Percentiles rank a stretch among this genome's conserved stretches.
Evolutionary conservation across 2,113 vertebrate species (phyloP).

Genomic region (Indri indri): DNA sequence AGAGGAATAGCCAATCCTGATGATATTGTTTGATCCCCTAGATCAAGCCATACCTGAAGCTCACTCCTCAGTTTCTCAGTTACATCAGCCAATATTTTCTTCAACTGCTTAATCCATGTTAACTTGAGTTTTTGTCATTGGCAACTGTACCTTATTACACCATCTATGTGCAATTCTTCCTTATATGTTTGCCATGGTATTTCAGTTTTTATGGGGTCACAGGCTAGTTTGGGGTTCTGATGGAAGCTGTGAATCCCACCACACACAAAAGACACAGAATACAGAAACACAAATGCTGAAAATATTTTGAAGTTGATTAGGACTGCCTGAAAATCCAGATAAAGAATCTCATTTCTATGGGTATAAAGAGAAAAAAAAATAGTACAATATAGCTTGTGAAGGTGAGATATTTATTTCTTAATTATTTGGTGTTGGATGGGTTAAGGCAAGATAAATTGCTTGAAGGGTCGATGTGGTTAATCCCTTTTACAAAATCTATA

Average conservation of each 20-base stretch:
- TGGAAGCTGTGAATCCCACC: not conserved
- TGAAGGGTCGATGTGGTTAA: not conserved
- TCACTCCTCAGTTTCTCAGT: not conserved
- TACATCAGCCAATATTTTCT: not conserved
- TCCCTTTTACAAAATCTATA: not conserved
- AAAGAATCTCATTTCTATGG: not conserved
- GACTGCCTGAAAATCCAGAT: not conserved
- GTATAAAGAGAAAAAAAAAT: not conserved
- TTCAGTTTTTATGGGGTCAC: not conserved
- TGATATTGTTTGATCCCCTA: not conserved
- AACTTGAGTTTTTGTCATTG: not conserved
- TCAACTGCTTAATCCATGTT: not conserved
- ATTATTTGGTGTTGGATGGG: not conserved
- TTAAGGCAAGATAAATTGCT: not conserved
- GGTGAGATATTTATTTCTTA: not conserved
- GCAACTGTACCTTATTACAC: not conserved
- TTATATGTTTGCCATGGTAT: not conserved
- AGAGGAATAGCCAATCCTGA: not conserved
- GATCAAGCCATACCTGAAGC: not conserved
- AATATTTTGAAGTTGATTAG: not conserved
- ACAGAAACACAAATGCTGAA: not conserved
- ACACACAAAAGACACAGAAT: not conserved
- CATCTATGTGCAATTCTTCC: not conserved
- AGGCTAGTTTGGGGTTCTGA: not conserved
- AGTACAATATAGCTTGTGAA: not conserved